Percentiles rank a stretch among this genome's conserved stretches.
Evolutionary conservation across 2,888 invertebrate genomes (phyloP).

Genomic region (Diogma glabrata): DNA sequence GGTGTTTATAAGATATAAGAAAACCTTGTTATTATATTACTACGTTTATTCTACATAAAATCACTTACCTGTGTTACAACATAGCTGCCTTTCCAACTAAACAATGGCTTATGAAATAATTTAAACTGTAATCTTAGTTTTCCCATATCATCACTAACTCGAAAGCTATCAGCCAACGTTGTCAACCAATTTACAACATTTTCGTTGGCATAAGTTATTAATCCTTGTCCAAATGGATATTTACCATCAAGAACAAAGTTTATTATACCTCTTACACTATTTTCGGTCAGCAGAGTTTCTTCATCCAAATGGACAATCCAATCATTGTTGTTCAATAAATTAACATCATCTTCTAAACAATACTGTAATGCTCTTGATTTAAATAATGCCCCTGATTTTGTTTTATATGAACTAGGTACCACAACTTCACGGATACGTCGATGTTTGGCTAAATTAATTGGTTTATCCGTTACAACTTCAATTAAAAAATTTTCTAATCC

Average conservation of each 20-base stretch:
- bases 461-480: constrained; percentile 91
- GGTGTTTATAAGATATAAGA: neutral
- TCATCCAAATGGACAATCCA: constrained; percentile 98
- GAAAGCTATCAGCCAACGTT: constrained; percentile 87
- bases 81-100: constrained; percentile 97
- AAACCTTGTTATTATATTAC: neutral
- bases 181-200: constrained; percentile 95
- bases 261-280: constrained; percentile 77
- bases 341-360: constrained; percentile 83
- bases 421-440: constrained; percentile 77
- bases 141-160: constrained; percentile 97
- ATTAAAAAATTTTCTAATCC: constrained; percentile 92
- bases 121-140: constrained; percentile 87
- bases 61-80: constrained; percentile 82
- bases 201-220: constrained; percentile 94
- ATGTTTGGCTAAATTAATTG: constrained; percentile 62
- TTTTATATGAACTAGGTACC: constrained; percentile 74
- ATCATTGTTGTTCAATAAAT: constrained; percentile 72
- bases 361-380: constrained; percentile 93
- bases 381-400: constrained; percentile 84
- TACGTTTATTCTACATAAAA: neutral
- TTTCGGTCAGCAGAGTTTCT: constrained; percentile 88
- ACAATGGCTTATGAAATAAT: constrained; percentile 86
- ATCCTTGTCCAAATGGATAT: constrained; percentile 90
- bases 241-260: constrained; percentile 92